Base-by-base conservation (phyloP, 1,140 invertebrate genomes). In the Reticulitermes speratus region DNA sequence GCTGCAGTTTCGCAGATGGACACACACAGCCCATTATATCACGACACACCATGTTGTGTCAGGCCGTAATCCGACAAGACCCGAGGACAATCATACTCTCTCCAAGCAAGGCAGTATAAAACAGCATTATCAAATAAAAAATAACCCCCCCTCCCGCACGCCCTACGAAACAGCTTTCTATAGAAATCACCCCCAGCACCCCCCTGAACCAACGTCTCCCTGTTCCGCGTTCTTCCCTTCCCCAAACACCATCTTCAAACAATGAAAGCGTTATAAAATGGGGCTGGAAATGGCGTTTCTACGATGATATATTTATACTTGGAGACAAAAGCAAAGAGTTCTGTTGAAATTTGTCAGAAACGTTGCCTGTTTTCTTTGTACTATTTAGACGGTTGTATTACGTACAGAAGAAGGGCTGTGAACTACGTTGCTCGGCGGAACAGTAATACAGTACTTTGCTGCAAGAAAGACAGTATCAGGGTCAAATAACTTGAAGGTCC, bases 41-140 rank as follows among this genome's bases (percentile, higher is more conserved):
- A 9, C 65, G n/a, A 75, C 25, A 75, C 25, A 30, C n/a, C 65
- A 6, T 75, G 65, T 75, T 75, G 65, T 75, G 65, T 75, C 65
- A 75, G 65, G 65, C 65, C 25, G 65, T 75, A 75, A 75, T 75
- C 65, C 65, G 25, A 30, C 65, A 55, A 55, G 52, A 55, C 52
- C 52, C 14, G 19, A 12, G 14, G 14, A 55, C 52, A 55, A 19
- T 55, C 52, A 12, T 55, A 55, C 52, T 55, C 52, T 19, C 52
- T 55, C 52, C 14, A 21, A 55, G 14, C 52, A 55, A 16, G 9
- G 65, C 65, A 30, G 7, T 75, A 75, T 75, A 75, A 75, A 75
- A 75, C 65, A 75, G n/a, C 65, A 75, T 75, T 75, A 75, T 75
- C 9, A 75, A 75, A 75, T 75, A 75, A 75, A 75, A 75, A 75